Evolutionary conservation across 2,888 invertebrate genomes (phyloP), one percentile per base, ranked within the genome.

Genomic region (Punctoribates punctum): DNA sequence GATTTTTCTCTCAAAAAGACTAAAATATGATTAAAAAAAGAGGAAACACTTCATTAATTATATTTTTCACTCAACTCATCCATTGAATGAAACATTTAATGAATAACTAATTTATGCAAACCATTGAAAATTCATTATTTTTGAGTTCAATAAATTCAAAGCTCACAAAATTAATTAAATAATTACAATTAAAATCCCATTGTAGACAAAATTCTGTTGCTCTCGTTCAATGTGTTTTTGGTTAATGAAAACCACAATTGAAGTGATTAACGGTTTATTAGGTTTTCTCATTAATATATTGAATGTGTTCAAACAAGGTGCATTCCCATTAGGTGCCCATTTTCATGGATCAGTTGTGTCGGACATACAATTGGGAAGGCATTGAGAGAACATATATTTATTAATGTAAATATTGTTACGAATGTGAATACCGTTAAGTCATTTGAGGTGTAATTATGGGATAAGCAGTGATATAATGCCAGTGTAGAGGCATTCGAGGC

Each of bases 31-130:
- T n/a, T 34, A n/a, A 9, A 65, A 65, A 65, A 65, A 65, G 34
- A 34, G n/a, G 34, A 11, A 65, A 65, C 62, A 65, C 62, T 65
- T 65, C 62, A 65, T 65, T 65, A 65, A 65, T 65, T 65, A 34
- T 65, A 17, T 34, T 65, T n/a, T n/a, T 17, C 5, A 6, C 11
- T 27, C 13, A 60, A 6, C 3, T 57, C 3, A 48, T 48, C 48
- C 48, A 48, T 17, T 23, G 25, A 23, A 27, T 60, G 8, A 60
- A 27, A 25, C 13, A 60, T 25, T 60, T 27, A 27, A 60, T 60
- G 27, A 60, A 54, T 54, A 60, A 34, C 27, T 27, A 27, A 27
- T 4, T 23, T 65, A 34, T 29, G 11, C 27, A 65, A 34, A 34
- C 57, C 57, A 57, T 57, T 57, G 25, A 57, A 23, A 57, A 57